phyloP scores from a whole-genome alignment of 2,113 vertebrate species.

The Bostrychus sinensis region DNA sequence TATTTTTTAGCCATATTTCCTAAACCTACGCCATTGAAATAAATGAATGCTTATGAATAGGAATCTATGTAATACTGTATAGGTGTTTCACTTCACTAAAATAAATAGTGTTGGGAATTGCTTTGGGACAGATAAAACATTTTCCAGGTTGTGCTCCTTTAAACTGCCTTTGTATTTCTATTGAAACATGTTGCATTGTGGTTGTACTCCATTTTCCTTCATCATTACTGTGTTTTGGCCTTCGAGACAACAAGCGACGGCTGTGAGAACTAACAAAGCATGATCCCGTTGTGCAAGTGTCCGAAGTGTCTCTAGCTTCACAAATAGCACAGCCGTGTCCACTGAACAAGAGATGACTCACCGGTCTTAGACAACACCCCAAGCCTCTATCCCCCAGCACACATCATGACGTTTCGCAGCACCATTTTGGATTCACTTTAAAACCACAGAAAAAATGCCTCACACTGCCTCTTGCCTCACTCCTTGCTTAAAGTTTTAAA shows the following conservation, averaged over 20 bases:
- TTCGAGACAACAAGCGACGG: background rate
- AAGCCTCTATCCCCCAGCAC: constrained; percentile 3
- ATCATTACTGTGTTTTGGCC: background rate
- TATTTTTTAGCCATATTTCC: too few species aligned
- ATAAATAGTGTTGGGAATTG: too few species aligned
- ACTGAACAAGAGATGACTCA: constrained; percentile 68
- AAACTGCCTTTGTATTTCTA: background rate
- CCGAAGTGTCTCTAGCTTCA: constrained; percentile 15
- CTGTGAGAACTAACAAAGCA: constrained; percentile 29
- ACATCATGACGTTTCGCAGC: background rate
- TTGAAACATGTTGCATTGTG: too few species aligned
- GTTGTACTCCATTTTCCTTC: background rate
- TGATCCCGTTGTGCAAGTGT: constrained; percentile 22
- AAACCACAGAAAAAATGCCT: background rate
- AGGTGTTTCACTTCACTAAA: too few species aligned
- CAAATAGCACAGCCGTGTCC: constrained; percentile 9
- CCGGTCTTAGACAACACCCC: constrained; percentile 54
- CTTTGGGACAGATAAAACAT: too few species aligned
- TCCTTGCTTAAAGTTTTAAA: constrained; percentile 29
- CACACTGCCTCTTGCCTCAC: background rate
- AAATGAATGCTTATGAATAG: too few species aligned
- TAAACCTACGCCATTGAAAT: too few species aligned
- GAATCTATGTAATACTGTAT: too few species aligned
- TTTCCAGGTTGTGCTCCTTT: too few species aligned
- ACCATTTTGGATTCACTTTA: constrained; percentile 4